Percentiles rank a stretch among this genome's conserved stretches.
phyloP scores from a whole-genome alignment of 2,888 invertebrate species.

The Incurvaria masculella region DNA sequence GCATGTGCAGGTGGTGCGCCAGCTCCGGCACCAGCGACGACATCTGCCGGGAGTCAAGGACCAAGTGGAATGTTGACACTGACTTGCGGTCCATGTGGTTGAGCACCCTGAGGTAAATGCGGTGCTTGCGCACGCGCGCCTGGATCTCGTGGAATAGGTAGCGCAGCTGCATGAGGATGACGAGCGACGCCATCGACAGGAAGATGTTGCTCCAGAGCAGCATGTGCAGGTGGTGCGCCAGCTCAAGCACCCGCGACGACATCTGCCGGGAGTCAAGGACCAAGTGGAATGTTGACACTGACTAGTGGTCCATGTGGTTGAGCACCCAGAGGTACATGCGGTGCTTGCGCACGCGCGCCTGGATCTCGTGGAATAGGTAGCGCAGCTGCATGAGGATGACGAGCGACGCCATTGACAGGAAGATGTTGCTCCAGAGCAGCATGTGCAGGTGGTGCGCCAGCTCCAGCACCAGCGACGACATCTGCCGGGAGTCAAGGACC shows the following conservation, averaged over 20 bases:
- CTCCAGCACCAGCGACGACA: conserved; percentile 69
- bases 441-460: conserved; percentile 84
- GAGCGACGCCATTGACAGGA: conserved; percentile 86
- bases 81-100: conserved; percentile 80
- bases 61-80: conserved; percentile 23
- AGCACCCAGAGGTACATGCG: conserved; percentile 79
- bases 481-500: conserved; percentile 24
- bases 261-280: conserved; percentile 35
- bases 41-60: conserved; percentile 34
- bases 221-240: conserved; percentile 86
- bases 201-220: conserved; percentile 85
- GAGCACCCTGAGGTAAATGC: conserved; percentile 77
- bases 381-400: conserved; percentile 88
- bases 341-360: conserved; percentile 74
- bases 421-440: conserved; percentile 86
- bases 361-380: conserved; percentile 80
- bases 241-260: conserved; percentile 68
- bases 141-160: conserved; percentile 83
- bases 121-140: conserved; percentile 72
- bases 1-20: conserved; percentile 84
- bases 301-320: conserved; percentile 79
- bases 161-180: conserved; percentile 85
- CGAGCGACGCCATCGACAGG: conserved; percentile 86
- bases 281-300: conserved; percentile 23
- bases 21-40: conserved; percentile 71